Percentiles rank a stretch among this genome's conserved stretches.
Evolutionary conservation across 2,888 invertebrate genomes (phyloP).

Genomic region (Diplolepis rosae): DNA sequence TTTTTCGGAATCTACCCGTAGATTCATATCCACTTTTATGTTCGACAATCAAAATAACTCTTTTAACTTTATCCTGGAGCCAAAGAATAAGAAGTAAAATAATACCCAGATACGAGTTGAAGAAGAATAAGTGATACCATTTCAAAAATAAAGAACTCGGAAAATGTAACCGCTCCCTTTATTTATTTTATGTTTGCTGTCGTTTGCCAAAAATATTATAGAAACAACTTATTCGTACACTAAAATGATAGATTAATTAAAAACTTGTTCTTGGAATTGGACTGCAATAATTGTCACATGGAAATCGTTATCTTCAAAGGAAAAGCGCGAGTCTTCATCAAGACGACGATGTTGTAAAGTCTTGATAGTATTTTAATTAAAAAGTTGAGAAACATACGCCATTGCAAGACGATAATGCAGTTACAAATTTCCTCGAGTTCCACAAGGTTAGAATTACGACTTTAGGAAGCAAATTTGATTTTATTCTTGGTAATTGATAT

Average conservation of each 20-base stretch:
- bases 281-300: background rate
- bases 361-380: background rate
- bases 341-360: background rate
- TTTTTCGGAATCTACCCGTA: too few species aligned
- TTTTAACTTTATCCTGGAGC: background rate
- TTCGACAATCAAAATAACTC: background rate
- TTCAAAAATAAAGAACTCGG: too few species aligned
- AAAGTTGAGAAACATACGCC: background rate
- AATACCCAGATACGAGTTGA: background rate
- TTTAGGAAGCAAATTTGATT: background rate
- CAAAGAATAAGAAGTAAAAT: background rate
- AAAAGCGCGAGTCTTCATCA: background rate
- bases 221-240: too few species aligned
- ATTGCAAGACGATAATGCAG: background rate
- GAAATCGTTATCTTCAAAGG: background rate
- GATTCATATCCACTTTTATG: background rate
- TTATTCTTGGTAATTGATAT: background rate
- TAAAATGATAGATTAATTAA: background rate
- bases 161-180: too few species aligned
- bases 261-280: background rate
- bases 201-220: too few species aligned
- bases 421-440: background rate
- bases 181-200: too few species aligned
- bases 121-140: background rate
- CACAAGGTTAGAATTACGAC: background rate